Evolutionary conservation across 2,797 vertebrate genomes (phyloP), one percentile per base, ranked within the genome.

Genomic region (Pseudochirops cupreus): DNA sequence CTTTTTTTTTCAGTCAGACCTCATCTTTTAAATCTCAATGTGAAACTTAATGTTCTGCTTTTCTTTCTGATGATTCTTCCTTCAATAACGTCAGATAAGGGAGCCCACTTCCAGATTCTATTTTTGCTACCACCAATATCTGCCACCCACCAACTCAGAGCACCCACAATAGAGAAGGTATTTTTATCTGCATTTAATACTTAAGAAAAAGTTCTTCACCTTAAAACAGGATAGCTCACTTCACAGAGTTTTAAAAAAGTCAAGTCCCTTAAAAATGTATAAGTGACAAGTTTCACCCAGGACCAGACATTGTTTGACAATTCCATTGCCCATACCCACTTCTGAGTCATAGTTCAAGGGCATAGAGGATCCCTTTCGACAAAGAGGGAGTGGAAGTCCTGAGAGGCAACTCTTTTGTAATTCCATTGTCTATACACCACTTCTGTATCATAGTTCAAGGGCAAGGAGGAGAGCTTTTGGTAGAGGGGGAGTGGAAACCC

Each of bases 201-300:
- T 21, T 52, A 31, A 82, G 91, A 95, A 33, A 52, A 95, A 16
- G 18, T 52, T 96, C 89, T n/a, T 56, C 56, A 91, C 55, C 55
- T 94, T 95, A 95, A 46, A 96, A 58, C 33, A 90, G 56, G 93
- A 95, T 95, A 62, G 33, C 1, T 89, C 56, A 87, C 33, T 46
- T 93, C 52, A 92, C 46, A 29, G 0, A 56, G 89, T 90, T 53
- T 53, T 55, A 7, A 14, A 39, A 74, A 74, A 74, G 39, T 2
- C 16, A 94, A 91, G 94, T 52, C 39, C 52, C 33, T 82, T 97
- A 93, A 92, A 96, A 97, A 97, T 95, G 55, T 91, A 96, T 92
- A 97, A 97, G 95, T 94, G 33, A 92, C 96, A 96, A 96, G 92
- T 62, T 31, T 62, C 59, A 87, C 24, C 39, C 3, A 82, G 7